These are phyloP conservation scores for Megaptera novaeangliae DNA, from an alignment of 2,113 vertebrate species.

Conservation along the genomic window DNA sequence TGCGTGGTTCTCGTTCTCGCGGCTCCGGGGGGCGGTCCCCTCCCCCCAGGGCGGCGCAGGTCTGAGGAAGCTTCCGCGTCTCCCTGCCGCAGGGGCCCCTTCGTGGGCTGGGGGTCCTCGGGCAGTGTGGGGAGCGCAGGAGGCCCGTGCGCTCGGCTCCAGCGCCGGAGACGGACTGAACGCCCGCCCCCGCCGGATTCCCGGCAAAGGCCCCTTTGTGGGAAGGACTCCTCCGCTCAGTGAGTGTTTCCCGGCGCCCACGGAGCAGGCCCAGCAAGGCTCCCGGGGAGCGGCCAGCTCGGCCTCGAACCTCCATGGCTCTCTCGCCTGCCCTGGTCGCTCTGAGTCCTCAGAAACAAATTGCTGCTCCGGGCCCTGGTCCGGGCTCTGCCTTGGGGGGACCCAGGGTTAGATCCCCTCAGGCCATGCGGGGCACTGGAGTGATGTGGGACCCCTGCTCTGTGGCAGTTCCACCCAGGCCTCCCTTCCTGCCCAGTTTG, in stretches of 20 bases:
- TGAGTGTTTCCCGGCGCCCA: fast-evolving
- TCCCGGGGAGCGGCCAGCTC: neutral
- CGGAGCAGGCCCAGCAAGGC: neutral
- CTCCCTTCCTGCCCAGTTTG: neutral
- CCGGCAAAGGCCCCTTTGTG: fast-evolving
- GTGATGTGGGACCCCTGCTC: neutral
- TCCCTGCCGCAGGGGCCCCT: neutral
- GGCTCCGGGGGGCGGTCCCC: fast-evolving
- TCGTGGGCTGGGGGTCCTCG: fast-evolving
- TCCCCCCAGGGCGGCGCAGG: fast-evolving
- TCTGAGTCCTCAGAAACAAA: neutral
- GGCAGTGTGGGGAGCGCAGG: neutral
- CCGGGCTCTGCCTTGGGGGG: neutral
- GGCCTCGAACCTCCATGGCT: fast-evolving
- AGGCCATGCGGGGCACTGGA: neutral
- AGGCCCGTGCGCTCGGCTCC: neutral
- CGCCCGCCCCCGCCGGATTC: neutral
- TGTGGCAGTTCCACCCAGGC: neutral
- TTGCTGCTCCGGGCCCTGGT: neutral
- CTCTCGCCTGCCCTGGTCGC: neutral
- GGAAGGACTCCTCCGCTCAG: fast-evolving
- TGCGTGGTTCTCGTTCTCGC: too few species aligned
- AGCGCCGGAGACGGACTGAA: neutral
- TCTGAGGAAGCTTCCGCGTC: neutral
- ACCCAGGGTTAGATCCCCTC: neutral